A percentile compares a stretch with the other conserved stretches of the same genome.
These are phyloP conservation scores for Theristicus caerulescens DNA, from an alignment of 2,113 vertebrate genomes.

Conservation along the genomic window DNA sequence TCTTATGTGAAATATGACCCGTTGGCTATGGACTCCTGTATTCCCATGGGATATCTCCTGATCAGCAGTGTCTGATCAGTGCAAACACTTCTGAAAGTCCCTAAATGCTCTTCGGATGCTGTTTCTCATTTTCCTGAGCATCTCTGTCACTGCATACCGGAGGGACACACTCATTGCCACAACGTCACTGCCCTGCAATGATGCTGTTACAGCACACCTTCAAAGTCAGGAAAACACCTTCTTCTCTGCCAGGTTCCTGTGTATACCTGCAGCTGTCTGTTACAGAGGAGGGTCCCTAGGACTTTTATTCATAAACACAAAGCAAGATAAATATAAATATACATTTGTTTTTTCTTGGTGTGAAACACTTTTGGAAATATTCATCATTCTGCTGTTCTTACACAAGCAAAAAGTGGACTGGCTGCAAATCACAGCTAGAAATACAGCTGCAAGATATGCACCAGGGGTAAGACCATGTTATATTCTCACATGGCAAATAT, in stretches of 20 bases:
- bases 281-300: not conserved
- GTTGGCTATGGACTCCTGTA: not conserved
- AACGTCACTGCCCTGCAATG: not conserved
- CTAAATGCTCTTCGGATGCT: not conserved
- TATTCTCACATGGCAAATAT: not conserved
- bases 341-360: not conserved
- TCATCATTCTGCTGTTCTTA: not conserved
- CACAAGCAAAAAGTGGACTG: not conserved
- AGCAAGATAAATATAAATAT: not conserved
- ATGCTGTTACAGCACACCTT: not conserved
- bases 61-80: not conserved
- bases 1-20: not conserved
- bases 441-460: not conserved
- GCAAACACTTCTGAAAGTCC: not conserved
- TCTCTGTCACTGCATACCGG: not conserved
- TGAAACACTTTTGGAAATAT: not conserved
- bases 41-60: not conserved
- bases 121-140: not conserved
- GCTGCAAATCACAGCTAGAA: not conserved
- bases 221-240: not conserved
- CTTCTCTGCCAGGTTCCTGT: not conserved
- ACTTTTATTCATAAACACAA: not conserved
- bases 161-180: not conserved
- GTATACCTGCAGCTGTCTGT: not conserved
- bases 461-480: not conserved